Base-by-base conservation (phyloP, 1,140 invertebrate species). In the Bombus huntii region DNA sequence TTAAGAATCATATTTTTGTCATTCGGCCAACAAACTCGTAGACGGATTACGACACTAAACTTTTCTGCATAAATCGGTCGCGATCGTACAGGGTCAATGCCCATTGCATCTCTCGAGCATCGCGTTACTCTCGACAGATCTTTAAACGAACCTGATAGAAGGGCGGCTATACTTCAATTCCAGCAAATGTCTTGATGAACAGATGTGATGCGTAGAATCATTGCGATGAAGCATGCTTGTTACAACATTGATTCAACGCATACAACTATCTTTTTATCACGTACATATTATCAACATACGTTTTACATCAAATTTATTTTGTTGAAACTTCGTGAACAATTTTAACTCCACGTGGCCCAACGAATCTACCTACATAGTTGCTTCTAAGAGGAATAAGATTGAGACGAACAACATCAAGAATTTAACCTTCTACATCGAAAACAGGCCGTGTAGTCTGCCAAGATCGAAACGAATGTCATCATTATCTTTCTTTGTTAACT, bases 1-100 rank as follows among this genome's bases (percentile, higher is more conserved):
- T 65, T 28, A 73, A 85, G 42, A 57, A 73, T 85, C 57, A 42
- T 28, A 68, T 78, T 65, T 68, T 59, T 80, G 47, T 72, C 75
- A 31, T 15, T 9, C 25, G 68, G 42, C 53, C 31, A 80, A 79
- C 31, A 72, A 84, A 80, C 76, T 79, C 37, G 66, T 22, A 22
- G 18, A 47, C 66, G 83, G 42, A 62, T 72, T 37, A 70, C 44
- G n/a, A 1, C 28, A 25, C 22, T 37, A n/a, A 78, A 62, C 25
- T 71, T 15, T 68, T 28, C 28, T 53, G 66, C 39, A 44, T 28
- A 70, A 71, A 83, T 78, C 65, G 47, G 66, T 39, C 75, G 13
- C n/a, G 65, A 75, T 57, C 74, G 34, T 18, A 25, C n/a, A 34
- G 82, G 74, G 74, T 78, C 47, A 75, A 66, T 39, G 65, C 1